These are phyloP conservation scores for Diorhabda carinulata DNA, from an alignment of 1,140 invertebrate species.

Conservation along the genomic window DNA sequence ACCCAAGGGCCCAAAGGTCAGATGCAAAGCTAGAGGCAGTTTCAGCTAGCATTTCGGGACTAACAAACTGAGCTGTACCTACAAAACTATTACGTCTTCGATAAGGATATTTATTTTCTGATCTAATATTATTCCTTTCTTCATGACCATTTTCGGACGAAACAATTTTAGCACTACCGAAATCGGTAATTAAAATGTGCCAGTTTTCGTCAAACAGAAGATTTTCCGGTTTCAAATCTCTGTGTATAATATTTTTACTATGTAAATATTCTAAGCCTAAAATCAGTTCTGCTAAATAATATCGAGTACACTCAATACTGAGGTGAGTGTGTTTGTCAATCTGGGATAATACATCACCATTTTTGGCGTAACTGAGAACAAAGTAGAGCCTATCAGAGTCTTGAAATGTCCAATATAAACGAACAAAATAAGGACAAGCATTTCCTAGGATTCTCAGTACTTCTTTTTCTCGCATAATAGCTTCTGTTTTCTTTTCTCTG, in stretches of 20 bases:
- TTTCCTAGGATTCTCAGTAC: constrained; percentile 74
- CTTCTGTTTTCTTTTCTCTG: constrained; percentile 87
- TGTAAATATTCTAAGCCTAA: constrained; percentile 91
- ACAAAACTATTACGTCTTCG: constrained; percentile 60
- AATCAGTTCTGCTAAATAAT: constrained; percentile 92
- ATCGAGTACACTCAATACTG: constrained; percentile 79
- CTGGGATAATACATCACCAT: constrained; percentile 88
- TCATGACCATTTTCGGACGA: constrained; percentile 18
- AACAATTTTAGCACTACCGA: constrained; percentile 90
- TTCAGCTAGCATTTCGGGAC: constrained; percentile 88
- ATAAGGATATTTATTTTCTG: constrained; percentile 39
- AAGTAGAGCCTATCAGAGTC: constrained; percentile 91
- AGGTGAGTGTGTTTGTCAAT: constrained; percentile 90
- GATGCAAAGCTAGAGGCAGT: constrained; percentile 74
- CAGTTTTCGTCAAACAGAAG: constrained; percentile 88
- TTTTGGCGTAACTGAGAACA: constrained; percentile 91
- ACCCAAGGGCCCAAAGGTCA: constrained; percentile 98
- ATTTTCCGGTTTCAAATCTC: constrained; percentile 89
- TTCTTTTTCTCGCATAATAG: constrained; percentile 90
- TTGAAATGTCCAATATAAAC: constrained; percentile 95
- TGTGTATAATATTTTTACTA: constrained; percentile 85
- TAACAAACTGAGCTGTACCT: constrained; percentile 93
- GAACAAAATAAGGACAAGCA: constrained; percentile 80
- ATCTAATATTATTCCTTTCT: constrained; percentile 29
- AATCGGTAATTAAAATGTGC: constrained; percentile 96